These are phyloP conservation scores for Drosophila pandora DNA, from an alignment of 1,140 invertebrate genomes.

Conservation along the genomic window DNA sequence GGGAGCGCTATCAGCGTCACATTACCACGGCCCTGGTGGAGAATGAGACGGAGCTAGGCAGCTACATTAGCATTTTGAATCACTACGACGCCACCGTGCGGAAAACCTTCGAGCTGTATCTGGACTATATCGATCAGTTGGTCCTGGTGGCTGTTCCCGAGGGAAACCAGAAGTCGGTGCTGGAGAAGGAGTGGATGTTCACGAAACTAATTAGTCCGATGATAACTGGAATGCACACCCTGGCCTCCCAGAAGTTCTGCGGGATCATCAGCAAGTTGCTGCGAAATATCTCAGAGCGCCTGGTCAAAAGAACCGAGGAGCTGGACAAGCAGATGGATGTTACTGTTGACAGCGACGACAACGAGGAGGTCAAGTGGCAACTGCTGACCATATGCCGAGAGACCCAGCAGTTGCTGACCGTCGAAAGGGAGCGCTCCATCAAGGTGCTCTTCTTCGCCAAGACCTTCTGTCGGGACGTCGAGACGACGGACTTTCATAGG, in stretches of 20 bases:
- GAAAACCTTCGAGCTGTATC: constrained; percentile 89
- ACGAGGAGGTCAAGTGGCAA: constrained; percentile 79
- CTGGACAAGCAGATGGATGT: constrained; percentile 71
- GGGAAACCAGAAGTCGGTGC: constrained; percentile 89
- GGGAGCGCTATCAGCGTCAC: constrained; percentile 89
- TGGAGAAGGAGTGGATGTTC: constrained; percentile 93
- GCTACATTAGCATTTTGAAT: constrained; percentile 87
- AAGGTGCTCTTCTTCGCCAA: constrained; percentile 92
- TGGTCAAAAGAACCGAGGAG: constrained; percentile 70
- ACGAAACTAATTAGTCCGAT: constrained; percentile 88
- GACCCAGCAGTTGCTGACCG: constrained; percentile 91
- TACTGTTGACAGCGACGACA: constrained; percentile 61
- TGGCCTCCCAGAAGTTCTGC: constrained; percentile 89
- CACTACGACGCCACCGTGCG: constrained; percentile 92
- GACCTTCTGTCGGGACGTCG: constrained; percentile 89
- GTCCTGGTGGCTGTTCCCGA: constrained; percentile 88
- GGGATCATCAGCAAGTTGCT: constrained; percentile 83
- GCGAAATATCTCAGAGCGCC: constrained; percentile 66
- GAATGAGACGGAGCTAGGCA: constrained; percentile 83
- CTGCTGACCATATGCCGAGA: constrained; percentile 89
- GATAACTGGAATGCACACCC: constrained; percentile 88
- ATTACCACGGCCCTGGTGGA: constrained; percentile 88
- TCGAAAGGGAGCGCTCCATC: constrained; percentile 90
- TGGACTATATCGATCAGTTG: constrained; percentile 90
- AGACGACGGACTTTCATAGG: constrained; percentile 84